Percentiles rank a stretch among this genome's conserved stretches.
Evolutionary conservation across 2,888 invertebrate genomes (phyloP).

Genomic region (Magallana nippona): DNA sequence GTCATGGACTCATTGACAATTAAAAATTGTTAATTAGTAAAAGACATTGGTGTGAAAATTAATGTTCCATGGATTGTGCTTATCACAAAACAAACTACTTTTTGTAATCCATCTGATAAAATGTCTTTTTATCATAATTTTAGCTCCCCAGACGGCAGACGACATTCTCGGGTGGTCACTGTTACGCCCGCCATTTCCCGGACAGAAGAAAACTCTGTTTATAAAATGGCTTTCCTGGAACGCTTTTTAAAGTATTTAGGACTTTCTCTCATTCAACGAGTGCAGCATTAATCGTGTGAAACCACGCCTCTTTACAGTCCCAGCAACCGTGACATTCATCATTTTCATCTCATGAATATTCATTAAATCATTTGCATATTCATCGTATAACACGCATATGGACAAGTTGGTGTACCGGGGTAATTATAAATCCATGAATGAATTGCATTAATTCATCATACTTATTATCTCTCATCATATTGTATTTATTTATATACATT

Average conservation of each 20-base stretch:
- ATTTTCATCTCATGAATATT: not conserved
- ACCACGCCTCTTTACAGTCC: not conserved
- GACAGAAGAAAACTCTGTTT: not conserved
- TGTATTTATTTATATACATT: slow-evolving; percentile 3
- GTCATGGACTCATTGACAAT: no score
- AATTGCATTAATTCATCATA: not conserved
- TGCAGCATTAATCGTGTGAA: not conserved
- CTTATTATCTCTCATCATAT: not conserved
- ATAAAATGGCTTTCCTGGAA: not conserved
- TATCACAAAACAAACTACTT: no score
- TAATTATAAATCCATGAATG: not conserved
- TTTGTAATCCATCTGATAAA: no score
- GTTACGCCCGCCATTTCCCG: slow-evolving; percentile 48
- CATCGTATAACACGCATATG: not conserved
- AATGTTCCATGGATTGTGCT: no score
- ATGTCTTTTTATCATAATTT: not conserved
- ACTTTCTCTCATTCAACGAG: not conserved
- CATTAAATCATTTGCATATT: not conserved
- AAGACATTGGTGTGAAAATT: no score
- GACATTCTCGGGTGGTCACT: slow-evolving; percentile 2
- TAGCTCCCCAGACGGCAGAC: slow-evolving; percentile 23
- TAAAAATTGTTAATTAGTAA: no score
- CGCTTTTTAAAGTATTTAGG: not conserved
- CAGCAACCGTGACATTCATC: not conserved
- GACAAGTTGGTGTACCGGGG: no score